Evolutionary conservation across 2,797 vertebrate species (phyloP).

Genomic region (Uromys caudimaculatus): DNA sequence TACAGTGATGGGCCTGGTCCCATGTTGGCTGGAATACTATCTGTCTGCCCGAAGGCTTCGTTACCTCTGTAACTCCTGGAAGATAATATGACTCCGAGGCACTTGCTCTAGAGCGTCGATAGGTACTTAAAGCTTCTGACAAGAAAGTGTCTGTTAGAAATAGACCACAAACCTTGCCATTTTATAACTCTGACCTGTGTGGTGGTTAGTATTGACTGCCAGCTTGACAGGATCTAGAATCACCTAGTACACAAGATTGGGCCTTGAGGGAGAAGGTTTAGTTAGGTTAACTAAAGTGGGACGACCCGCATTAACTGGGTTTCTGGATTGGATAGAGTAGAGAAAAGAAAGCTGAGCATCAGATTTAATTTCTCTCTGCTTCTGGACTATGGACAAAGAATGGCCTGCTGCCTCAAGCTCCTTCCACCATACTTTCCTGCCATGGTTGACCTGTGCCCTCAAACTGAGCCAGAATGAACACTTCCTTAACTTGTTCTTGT

Average conservation of each 20-base stretch:
- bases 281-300: background rate
- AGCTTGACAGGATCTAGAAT: background rate
- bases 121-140: background rate
- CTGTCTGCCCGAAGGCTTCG: background rate
- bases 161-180: background rate
- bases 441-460: background rate
- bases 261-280: background rate
- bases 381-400: background rate
- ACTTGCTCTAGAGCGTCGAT: background rate
- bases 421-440: background rate
- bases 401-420: background rate
- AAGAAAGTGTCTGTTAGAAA: background rate
- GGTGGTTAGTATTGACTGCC: background rate
- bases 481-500: background rate
- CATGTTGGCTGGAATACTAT: background rate
- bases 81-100: background rate
- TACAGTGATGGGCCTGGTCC: background rate
- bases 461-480: background rate
- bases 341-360: background rate
- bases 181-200: background rate
- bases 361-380: background rate
- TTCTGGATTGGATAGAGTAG: background rate
- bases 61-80: background rate
- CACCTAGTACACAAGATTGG: background rate
- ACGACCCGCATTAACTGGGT: background rate